phyloP scores from a whole-genome alignment of 1,140 invertebrate species.

The Hesperophylax magnus region DNA sequence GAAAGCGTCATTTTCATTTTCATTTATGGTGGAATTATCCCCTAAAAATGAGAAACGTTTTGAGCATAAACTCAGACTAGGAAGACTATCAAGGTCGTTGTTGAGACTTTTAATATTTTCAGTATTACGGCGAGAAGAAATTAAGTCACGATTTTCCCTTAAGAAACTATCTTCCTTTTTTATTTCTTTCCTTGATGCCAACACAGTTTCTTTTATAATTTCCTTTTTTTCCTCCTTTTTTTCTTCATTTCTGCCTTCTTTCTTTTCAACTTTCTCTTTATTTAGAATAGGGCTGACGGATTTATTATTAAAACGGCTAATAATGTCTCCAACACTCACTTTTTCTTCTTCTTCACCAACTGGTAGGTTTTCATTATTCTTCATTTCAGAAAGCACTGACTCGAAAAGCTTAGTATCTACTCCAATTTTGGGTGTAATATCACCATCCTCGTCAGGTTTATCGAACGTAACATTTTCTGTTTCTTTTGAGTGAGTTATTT shows the following conservation, averaged over 20 bases:
- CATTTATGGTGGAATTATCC: slow-evolving; percentile 37
- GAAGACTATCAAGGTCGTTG: slow-evolving; percentile 51
- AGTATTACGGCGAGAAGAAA: slow-evolving; percentile 18
- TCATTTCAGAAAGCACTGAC: slow-evolving; percentile 32
- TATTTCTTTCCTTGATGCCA: no score
- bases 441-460: slow-evolving; percentile 31
- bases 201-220: no score
- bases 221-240: no score
- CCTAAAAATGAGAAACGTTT: slow-evolving; percentile 56
- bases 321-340: neutral
- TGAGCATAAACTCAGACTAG: slow-evolving; percentile 52
- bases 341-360: neutral
- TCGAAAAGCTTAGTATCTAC: slow-evolving; percentile 41
- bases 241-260: neutral
- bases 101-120: slow-evolving; percentile 53
- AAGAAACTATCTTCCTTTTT: neutral
- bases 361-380: slow-evolving; percentile 28
- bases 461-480: neutral
- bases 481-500: neutral
- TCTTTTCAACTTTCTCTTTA: neutral
- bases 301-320: neutral
- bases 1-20: slow-evolving; percentile 51
- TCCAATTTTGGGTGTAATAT: slow-evolving; percentile 35
- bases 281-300: neutral
- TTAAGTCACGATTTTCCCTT: slow-evolving; percentile 36